Conservation (phyloP, 2,113 vertebrate species). For the Himantopus leucocephalus region DNA sequence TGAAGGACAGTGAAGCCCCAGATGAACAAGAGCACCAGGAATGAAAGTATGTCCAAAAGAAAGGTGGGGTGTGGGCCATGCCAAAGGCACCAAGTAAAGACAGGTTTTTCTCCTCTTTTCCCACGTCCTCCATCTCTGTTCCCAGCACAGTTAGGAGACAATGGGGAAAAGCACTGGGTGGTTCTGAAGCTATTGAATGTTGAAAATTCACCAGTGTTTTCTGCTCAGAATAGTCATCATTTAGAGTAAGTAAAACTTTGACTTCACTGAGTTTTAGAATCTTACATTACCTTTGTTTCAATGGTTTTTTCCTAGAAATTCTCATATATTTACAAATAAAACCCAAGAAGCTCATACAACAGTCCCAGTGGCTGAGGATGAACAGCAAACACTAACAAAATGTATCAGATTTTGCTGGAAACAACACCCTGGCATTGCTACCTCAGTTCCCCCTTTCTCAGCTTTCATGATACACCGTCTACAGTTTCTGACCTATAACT, state of each 20-base stretch:
- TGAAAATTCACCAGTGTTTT: background rate
- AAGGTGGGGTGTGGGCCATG: background rate
- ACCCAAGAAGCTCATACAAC: background rate
- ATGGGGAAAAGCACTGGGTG: background rate
- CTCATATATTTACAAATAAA: background rate
- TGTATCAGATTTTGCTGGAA: background rate
- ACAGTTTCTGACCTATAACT: too few relatives aligned
- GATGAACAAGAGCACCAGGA: background rate
- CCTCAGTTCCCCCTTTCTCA: background rate
- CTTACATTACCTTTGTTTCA: rapidly evolving
- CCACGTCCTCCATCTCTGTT: background rate
- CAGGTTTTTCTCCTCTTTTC: background rate
- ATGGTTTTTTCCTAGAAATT: background rate
- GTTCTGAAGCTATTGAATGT: background rate
- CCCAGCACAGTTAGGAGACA: background rate
- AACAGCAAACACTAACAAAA: background rate
- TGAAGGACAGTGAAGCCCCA: background rate
- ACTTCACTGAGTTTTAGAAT: background rate
- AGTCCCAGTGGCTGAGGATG: background rate
- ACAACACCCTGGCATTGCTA: background rate
- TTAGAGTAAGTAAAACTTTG: background rate
- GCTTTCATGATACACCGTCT: background rate
- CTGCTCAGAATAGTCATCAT: background rate
- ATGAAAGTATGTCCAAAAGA: background rate
- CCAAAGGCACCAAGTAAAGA: background rate